Evolutionary conservation across 2,113 vertebrate genomes (phyloP).

Genomic region (Uropsilus gracilis): DNA sequence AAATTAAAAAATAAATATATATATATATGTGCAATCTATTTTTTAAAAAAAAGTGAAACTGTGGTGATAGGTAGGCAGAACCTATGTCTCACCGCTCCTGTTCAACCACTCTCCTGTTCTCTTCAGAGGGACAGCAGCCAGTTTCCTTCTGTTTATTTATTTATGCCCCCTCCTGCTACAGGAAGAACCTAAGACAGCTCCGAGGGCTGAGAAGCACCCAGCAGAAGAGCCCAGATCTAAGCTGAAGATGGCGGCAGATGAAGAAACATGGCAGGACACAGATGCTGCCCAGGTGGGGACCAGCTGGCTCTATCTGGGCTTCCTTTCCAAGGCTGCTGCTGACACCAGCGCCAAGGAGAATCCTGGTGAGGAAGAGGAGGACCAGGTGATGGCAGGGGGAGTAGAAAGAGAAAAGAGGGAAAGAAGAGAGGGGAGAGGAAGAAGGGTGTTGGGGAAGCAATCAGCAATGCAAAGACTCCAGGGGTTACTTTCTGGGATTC

Average conservation of each 20-base stretch:
- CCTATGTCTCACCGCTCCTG: neutral
- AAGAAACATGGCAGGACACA: neutral
- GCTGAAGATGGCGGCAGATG: neutral
- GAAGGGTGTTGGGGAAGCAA: neutral
- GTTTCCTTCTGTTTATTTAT: too few species aligned
- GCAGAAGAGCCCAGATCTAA: neutral
- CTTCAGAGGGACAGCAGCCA: neutral
- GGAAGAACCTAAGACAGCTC: neutral
- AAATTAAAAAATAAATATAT: too few species aligned
- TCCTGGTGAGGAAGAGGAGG: neutral
- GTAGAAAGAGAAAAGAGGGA: too few species aligned
- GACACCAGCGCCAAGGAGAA: neutral
- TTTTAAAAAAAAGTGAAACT: too few species aligned
- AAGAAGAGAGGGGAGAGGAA: too few species aligned
- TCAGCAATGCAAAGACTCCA: neutral
- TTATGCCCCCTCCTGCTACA: neutral
- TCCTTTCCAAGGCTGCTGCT: neutral
- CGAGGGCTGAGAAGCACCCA: neutral
- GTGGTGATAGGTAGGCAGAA: too few species aligned
- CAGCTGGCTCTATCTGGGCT: neutral
- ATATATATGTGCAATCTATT: too few species aligned
- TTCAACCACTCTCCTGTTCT: neutral
- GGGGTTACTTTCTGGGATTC: neutral
- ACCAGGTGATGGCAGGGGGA: too few species aligned
- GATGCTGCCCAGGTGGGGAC: neutral